These are phyloP conservation scores for Sebastes steindachneri DNA, from an alignment of 2,797 vertebrate genomes.

Conservation along the genomic window DNA sequence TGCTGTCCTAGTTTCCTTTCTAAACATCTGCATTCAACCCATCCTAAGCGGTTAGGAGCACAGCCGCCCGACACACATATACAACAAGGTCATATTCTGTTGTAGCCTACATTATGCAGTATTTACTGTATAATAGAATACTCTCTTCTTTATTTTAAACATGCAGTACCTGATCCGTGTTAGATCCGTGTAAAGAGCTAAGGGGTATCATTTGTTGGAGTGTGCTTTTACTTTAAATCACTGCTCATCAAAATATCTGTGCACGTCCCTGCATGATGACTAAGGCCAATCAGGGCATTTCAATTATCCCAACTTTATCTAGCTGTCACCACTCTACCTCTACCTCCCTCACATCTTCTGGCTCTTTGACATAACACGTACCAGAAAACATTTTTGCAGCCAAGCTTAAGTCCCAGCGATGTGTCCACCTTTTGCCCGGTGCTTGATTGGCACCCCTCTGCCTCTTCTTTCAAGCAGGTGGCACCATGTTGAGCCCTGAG, in stretches of 20 bases:
- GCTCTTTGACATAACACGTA: not conserved
- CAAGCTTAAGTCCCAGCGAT: not conserved
- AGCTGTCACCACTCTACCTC: not conserved
- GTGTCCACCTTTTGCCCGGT: not conserved
- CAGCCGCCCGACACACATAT: not conserved
- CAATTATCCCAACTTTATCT: not conserved
- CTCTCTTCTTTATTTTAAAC: not conserved
- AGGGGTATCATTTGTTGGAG: not conserved
- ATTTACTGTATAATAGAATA: fast-evolving
- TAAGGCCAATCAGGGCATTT: not conserved
- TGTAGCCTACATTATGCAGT: not conserved
- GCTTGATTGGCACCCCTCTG: not conserved
- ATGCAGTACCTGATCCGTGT: fast-evolving
- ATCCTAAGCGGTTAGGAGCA: too few relatives aligned
- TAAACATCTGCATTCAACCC: too few relatives aligned
- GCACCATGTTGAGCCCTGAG: not conserved
- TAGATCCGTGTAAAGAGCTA: not conserved
- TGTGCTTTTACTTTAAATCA: not conserved
- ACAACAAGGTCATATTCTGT: not conserved
- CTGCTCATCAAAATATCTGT: not conserved
- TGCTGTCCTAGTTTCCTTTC: too few relatives aligned
- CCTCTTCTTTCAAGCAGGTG: not conserved
- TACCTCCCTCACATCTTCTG: not conserved
- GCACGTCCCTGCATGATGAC: not conserved
- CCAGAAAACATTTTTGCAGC: not conserved